Evolutionary conservation across 1,140 invertebrate genomes (phyloP).

Genomic region (Charaxes varanes): DNA sequence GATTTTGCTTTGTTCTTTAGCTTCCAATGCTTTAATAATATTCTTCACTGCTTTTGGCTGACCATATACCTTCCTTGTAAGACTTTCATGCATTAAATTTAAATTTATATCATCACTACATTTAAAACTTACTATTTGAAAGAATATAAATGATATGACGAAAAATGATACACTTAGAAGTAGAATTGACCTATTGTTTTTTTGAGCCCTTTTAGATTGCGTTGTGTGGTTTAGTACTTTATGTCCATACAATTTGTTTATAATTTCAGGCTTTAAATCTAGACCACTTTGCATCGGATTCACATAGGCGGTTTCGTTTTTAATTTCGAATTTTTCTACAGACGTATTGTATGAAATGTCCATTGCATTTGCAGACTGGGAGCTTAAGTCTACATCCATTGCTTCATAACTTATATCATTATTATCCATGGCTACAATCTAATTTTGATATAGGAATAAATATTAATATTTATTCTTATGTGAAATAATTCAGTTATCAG

Average conservation of each 20-base stretch:
- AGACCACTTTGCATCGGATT: slow-evolving; percentile 1
- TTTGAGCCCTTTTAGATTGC: not conserved
- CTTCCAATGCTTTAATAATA: slow-evolving; percentile 35
- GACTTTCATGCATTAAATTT: slow-evolving; percentile 25
- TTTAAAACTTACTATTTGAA: slow-evolving; percentile 34
- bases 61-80: slow-evolving; percentile 47
- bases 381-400: slow-evolving; percentile 61
- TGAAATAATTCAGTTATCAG: too few relatives aligned
- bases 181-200: slow-evolving; percentile 4
- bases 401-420: slow-evolving; percentile 43
- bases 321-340: not conserved
- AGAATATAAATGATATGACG: slow-evolving; percentile 28
- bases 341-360: slow-evolving; percentile 36
- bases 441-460: too few relatives aligned
- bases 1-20: slow-evolving; percentile 35
- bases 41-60: slow-evolving; percentile 37
- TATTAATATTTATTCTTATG: too few relatives aligned
- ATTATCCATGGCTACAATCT: slow-evolving; percentile 20
- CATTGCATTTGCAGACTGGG: slow-evolving; percentile 42
- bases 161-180: slow-evolving; percentile 4
- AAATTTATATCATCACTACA: slow-evolving; percentile 40
- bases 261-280: slow-evolving; percentile 4
- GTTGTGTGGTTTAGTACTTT: not conserved
- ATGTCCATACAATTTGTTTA: slow-evolving; percentile 6
- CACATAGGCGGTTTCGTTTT: slow-evolving; percentile 2